phyloP scores from a whole-genome alignment of 2,113 vertebrate genomes.

The Lampris incognitus region DNA sequence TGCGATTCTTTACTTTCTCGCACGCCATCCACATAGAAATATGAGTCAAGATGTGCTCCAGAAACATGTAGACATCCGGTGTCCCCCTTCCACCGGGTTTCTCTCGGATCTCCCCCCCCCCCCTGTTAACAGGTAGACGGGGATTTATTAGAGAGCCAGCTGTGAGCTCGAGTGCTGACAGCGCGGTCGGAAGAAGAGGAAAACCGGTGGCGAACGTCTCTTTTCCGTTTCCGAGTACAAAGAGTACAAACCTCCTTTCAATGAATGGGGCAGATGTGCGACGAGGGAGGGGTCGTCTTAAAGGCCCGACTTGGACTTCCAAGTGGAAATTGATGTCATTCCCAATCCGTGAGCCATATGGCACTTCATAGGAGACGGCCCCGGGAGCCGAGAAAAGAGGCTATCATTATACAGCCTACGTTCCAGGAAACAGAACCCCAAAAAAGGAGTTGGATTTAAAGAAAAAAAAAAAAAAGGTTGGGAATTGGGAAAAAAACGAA shows the following conservation, averaged over 20 bases:
- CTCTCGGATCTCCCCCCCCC: background rate
- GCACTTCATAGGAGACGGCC: slow-evolving; percentile 28
- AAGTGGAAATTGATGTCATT: slow-evolving; percentile 79
- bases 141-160: slow-evolving; percentile 53
- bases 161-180: slow-evolving; percentile 40
- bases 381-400: slow-evolving; percentile 44
- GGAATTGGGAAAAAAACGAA: slow-evolving; percentile 28
- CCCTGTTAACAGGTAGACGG: slow-evolving; percentile 9
- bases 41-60: too few relatives aligned
- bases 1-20: too few relatives aligned
- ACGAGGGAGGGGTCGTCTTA: slow-evolving; percentile 56
- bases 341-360: slow-evolving; percentile 40
- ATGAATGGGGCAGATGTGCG: slow-evolving; percentile 70
- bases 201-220: slow-evolving; percentile 28
- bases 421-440: slow-evolving; percentile 56
- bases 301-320: slow-evolving; percentile 67
- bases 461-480: background rate
- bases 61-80: background rate
- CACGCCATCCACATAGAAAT: too few relatives aligned
- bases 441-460: slow-evolving; percentile 8
- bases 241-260: slow-evolving; percentile 33
- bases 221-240: slow-evolving; percentile 51
- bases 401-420: slow-evolving; percentile 65
- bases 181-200: slow-evolving; percentile 24
- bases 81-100: slow-evolving; percentile 18